phyloP scores from a whole-genome alignment of 2,113 vertebrate genomes.

The Takifugu bimaculatus region DNA sequence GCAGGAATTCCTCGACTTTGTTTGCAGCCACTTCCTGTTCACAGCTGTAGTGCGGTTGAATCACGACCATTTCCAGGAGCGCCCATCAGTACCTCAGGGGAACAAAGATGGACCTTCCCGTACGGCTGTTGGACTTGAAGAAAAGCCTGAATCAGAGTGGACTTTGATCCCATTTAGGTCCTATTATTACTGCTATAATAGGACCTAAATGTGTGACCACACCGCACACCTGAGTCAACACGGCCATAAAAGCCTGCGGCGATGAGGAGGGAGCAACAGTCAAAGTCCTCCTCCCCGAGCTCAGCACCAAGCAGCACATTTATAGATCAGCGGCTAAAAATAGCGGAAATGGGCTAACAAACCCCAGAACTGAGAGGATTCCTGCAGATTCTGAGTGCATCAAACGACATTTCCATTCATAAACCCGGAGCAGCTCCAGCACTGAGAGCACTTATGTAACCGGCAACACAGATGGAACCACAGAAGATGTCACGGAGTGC shows the following conservation, averaged over 20 bases:
- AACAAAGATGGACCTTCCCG: too few relatives aligned
- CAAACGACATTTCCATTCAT: too few relatives aligned
- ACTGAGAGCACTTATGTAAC: slow-evolving; percentile 52
- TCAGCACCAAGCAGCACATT: too few relatives aligned
- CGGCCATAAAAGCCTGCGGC: slow-evolving; percentile 25
- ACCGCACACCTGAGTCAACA: not conserved
- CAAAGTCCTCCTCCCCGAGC: slow-evolving; percentile 24
- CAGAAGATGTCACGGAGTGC: not conserved
- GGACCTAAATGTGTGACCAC: not conserved
- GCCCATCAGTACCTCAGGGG: too few relatives aligned
- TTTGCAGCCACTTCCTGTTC: not conserved
- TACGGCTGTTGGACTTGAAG: too few relatives aligned
- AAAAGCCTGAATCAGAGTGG: not conserved
- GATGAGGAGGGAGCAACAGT: slow-evolving; percentile 6
- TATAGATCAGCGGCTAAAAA: too few relatives aligned
- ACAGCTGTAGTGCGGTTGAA: too few relatives aligned
- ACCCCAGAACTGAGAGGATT: too few relatives aligned
- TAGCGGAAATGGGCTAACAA: too few relatives aligned
- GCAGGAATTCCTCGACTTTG: slow-evolving; percentile 17
- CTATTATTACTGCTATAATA: not conserved
- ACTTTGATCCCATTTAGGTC: slow-evolving; percentile 28
- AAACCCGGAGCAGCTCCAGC: slow-evolving; percentile 5
- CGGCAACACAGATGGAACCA: slow-evolving; percentile 23
- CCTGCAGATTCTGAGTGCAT: too few relatives aligned
- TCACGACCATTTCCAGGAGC: too few relatives aligned